Percentiles rank a stretch among this genome's conserved stretches.
phyloP scores from a whole-genome alignment of 2,888 invertebrate genomes.

The Thecocarcelia acutangulata region DNA sequence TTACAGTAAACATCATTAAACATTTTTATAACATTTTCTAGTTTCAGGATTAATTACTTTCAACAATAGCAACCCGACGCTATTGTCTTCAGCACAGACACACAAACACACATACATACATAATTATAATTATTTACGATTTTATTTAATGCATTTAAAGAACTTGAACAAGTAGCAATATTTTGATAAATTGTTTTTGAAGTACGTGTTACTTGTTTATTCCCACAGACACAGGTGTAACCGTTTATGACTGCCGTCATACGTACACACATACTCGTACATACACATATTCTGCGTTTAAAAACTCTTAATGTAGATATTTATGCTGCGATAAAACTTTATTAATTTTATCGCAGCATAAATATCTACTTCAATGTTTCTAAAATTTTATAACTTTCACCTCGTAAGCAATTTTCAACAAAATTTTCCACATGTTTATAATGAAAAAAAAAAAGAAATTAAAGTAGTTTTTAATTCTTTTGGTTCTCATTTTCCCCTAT shows the following conservation, averaged over 20 bases:
- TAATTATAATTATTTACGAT: slow-evolving; percentile 10
- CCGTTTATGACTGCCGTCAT: slow-evolving; percentile 34
- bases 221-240: slow-evolving; percentile 25
- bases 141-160: not conserved
- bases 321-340: no score
- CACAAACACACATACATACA: not conserved
- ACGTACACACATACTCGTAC: no score
- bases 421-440: slow-evolving; percentile 15
- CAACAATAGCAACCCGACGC: not conserved
- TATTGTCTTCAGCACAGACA: not conserved
- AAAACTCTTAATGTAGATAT: not conserved
- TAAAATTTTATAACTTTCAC: slow-evolving; percentile 36
- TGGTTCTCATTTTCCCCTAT: no score
- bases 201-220: slow-evolving; percentile 24
- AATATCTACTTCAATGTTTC: slow-evolving; percentile 31
- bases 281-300: not conserved
- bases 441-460: not conserved
- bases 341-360: slow-evolving; percentile 39
- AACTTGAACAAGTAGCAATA: not conserved
- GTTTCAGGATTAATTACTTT: not conserved
- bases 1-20: not conserved
- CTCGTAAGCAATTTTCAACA: not conserved
- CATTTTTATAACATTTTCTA: slow-evolving; percentile 8
- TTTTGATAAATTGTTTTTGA: slow-evolving; percentile 22
- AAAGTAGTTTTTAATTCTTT: not conserved